phyloP scores from a whole-genome alignment of 2,113 vertebrate species.

The Rana temporaria region DNA sequence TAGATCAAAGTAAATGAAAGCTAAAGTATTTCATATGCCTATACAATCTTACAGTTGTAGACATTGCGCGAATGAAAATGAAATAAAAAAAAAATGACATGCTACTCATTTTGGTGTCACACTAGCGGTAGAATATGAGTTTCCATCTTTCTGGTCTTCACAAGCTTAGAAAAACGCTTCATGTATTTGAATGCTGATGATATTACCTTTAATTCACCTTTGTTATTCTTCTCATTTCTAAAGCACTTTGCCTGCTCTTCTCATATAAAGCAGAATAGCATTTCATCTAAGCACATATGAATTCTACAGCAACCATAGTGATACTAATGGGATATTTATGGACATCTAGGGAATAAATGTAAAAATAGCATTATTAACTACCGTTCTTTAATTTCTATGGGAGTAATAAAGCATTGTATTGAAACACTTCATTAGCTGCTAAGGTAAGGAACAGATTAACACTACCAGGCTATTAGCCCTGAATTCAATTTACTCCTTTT shows the following conservation, averaged over 20 bases:
- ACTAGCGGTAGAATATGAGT: no score
- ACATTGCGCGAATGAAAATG: no score
- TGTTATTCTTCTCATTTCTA: not conserved
- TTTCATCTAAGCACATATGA: constrained; percentile 20
- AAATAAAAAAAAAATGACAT: no score
- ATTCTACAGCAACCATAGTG: constrained; percentile 18
- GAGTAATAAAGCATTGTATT: constrained; percentile 45
- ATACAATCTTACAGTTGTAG: no score
- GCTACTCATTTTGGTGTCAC: no score
- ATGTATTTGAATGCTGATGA: no score
- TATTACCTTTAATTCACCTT: constrained; percentile 5
- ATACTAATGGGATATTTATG: constrained; percentile 40
- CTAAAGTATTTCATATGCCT: no score
- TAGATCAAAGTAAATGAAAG: no score
- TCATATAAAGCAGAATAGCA: not conserved
- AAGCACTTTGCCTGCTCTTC: not conserved
- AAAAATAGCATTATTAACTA: constrained; percentile 44
- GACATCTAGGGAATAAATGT: constrained; percentile 19
- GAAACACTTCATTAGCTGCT: constrained; percentile 44
- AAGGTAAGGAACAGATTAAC: constrained; percentile 19
- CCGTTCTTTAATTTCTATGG: constrained; percentile 31
- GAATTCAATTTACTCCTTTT: constrained; percentile 20
- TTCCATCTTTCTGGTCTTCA: no score
- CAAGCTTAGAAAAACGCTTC: no score
- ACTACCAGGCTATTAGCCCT: constrained; percentile 20